Percentiles rank a stretch among this genome's conserved stretches.
Conservation (phyloP, 1,140 invertebrate genomes). For the Drosophila parvula region DNA sequence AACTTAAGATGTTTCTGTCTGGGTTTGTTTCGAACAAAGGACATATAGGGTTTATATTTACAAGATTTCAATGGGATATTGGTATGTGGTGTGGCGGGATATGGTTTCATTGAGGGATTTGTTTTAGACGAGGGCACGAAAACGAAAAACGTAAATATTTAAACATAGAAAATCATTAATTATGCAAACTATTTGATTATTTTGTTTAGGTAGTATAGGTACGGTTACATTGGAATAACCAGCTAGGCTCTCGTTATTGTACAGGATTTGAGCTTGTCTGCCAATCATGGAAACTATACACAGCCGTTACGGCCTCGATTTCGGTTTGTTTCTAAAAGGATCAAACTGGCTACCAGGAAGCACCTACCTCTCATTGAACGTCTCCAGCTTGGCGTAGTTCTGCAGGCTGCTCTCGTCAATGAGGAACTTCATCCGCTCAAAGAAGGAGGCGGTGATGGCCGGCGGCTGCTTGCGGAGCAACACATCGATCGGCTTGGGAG, state of each 20-base stretch:
- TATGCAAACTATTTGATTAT: constrained; percentile 82
- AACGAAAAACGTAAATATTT: constrained; percentile 77
- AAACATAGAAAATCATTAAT: constrained; percentile 80
- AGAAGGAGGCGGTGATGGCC: constrained; percentile 98
- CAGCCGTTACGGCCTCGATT: constrained; percentile 32
- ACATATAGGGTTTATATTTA: constrained; percentile 79
- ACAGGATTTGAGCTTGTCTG: constrained; percentile 49
- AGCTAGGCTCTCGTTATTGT: constrained; percentile 58
- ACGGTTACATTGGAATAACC: constrained; percentile 39
- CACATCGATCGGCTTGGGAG: constrained; percentile 97
- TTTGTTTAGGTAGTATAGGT: constrained; percentile 47
- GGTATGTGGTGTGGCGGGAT: constrained; percentile 49
- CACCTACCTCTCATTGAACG: constrained; percentile 98
- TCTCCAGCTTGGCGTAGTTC: constrained; percentile 96
- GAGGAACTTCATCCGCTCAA: constrained; percentile 98
- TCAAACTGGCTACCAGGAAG: constrained; percentile 69
- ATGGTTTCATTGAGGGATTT: constrained; percentile 60
- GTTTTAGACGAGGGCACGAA: constrained; percentile 82
- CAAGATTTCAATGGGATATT: constrained; percentile 66
- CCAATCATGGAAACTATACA: constrained; percentile 68
- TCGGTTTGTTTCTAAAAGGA: constrained; percentile 30
- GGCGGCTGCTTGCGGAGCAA: constrained; percentile 96
- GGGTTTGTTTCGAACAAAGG: constrained; percentile 73
- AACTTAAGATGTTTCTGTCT: constrained; percentile 50
- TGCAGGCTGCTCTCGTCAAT: constrained; percentile 99